Base-by-base conservation (phyloP, 2,113 vertebrate genomes). In the Sapajus apella region DNA sequence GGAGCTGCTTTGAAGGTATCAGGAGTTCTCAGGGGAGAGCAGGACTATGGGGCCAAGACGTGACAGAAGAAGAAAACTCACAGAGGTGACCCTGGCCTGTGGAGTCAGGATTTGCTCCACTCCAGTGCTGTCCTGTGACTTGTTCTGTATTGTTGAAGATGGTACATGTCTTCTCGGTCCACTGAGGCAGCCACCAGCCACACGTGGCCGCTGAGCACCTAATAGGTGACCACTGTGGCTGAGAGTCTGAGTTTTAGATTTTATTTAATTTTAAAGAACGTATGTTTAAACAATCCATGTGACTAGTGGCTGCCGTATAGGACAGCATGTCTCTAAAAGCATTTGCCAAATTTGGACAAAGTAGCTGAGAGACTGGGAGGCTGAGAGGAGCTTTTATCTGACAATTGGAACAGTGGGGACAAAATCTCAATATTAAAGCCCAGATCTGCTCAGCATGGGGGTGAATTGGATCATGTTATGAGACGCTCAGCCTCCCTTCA, bases 61-160 rank as follows among this genome's bases (percentile, higher is more conserved):
- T 32, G 25, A 56, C 1, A 10, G 12, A 43, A 75, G 27, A 14
- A 12, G 58, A 47, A 13, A 13, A 1, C 30, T 5, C 76, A 4
- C 14, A 0, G 61, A 30, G 45, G 11, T 1, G 18, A 7, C 4
- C 8, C 2, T 11, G 45, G 8, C 21, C 0, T 5, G 0, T 16
- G 30, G 18, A 3, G 25, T 55, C 79, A 27, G 8, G 2, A 2
- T 30, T 11, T 14, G 2, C 23, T 66, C 27, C 21, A 2, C 5
- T 20, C 20, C 18, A 2, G 25, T 17, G 0, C 35, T 1, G 5
- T 3, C 37, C 50, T 11, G 37, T 0, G 5, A 35, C 2, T 0
- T 12, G 3, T 58, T 16, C 72, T 1, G 4, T 20, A 11, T 2
- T 4, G 47, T 2, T 1, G 43, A n/a, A 10, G 25, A 37, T 1